These are phyloP conservation scores for Druon quercuslanigerum DNA, from an alignment of 1,140 invertebrate genomes.

Conservation along the genomic window DNA sequence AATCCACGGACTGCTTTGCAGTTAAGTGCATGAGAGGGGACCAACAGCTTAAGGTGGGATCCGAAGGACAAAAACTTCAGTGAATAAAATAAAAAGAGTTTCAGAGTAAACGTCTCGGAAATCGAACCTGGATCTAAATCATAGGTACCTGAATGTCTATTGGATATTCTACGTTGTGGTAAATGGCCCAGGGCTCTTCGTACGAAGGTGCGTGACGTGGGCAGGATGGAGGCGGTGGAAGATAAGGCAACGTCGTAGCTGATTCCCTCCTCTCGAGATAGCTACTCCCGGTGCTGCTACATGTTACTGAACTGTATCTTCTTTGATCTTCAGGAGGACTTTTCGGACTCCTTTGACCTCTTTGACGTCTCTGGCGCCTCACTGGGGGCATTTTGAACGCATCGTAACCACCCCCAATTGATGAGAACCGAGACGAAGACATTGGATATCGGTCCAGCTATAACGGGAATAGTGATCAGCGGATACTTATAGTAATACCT, in stretches of 20 bases:
- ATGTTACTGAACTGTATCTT: constrained; percentile 86
- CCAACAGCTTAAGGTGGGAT: too few relatives aligned
- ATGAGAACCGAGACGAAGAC: constrained; percentile 78
- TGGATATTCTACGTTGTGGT: constrained; percentile 75
- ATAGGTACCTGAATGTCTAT: constrained; percentile 81
- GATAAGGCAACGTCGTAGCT: constrained; percentile 83
- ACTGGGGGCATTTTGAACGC: constrained; percentile 80
- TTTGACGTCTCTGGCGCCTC: constrained; percentile 61
- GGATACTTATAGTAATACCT: too few relatives aligned
- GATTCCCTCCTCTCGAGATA: constrained; percentile 87
- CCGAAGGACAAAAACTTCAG: too few relatives aligned
- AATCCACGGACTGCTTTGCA: too few relatives aligned
- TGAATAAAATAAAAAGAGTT: neutral
- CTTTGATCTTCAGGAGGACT: constrained; percentile 77
- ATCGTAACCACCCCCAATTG: constrained; percentile 82
- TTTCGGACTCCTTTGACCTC: constrained; percentile 43
- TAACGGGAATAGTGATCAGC: constrained; percentile 5
- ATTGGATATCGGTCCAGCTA: constrained; percentile 57
- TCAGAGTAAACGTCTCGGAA: too few relatives aligned
- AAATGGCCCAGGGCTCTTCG: constrained; percentile 78
- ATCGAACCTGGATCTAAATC: neutral
- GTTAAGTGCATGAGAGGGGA: too few relatives aligned
- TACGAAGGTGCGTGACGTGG: constrained; percentile 65
- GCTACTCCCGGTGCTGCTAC: constrained; percentile 87
- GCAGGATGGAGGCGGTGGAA: constrained; percentile 75